Base-by-base conservation (phyloP, 2,113 vertebrate species). In the Perca fluviatilis region DNA sequence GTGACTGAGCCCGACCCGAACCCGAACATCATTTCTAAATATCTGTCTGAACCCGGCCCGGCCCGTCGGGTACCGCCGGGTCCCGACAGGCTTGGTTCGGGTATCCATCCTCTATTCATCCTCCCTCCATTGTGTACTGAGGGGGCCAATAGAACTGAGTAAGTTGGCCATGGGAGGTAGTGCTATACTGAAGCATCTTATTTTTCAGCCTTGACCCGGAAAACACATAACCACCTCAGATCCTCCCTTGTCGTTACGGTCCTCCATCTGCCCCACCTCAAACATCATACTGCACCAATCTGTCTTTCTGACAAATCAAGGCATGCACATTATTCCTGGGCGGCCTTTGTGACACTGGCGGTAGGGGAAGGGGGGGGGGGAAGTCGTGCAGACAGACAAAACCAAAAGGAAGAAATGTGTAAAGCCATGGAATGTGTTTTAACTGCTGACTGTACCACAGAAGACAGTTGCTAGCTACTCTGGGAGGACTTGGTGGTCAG, bases 391-490 rank as follows among this genome's bases (percentile, higher is more conserved):
- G 88, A 92, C 93, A 80, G 85, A 86, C 86, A 80, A 90, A 91
- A 87, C 84, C 82, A 84, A 89, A 83, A 88, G 86, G 88, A 83
- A 92, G 85, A 93, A 88, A 89, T 89, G 90, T 88, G 91, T 89
- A 85, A 94, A 92, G 83, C 89, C 79, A 0, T 85, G 90, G 91
- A 92, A 92, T 93, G 91, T 81, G 85, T 88, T 92, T 85, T 81
- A 92, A 94, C 85, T 90, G 90, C 89, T 87, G 89, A 88, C 89
- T 87, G 80, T 18, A 91, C 90, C 92, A 76, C 92, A 88, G 82
- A 76, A 84, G 87, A 85, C 89, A 63, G 74, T n/a, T n/a, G 89
- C 63, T 79, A 77, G 90, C 77, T 46, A 51, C 90, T 87, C 83
- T 72, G 82, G 79, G 79, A 91, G 74, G 86, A 82, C 67, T 83